phyloP scores from a whole-genome alignment of 2,113 vertebrate species.

The Nothobranchius kuhntae region DNA sequence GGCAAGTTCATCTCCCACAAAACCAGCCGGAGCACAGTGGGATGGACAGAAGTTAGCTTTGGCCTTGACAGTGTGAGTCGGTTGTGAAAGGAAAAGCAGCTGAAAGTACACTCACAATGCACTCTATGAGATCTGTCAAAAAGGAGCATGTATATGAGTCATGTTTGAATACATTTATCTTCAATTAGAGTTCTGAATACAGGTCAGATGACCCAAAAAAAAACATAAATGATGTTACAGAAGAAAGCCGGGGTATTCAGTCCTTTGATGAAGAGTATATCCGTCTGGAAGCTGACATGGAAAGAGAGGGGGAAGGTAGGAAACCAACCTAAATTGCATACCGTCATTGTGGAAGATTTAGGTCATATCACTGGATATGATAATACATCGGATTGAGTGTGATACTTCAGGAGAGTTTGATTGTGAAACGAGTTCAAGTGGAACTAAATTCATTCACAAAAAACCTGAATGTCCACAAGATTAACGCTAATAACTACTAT shows the following conservation, averaged over 20 bases:
- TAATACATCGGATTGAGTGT: constrained; percentile 23
- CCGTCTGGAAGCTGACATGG: constrained; percentile 8
- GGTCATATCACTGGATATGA: constrained; percentile 52
- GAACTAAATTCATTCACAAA: neutral
- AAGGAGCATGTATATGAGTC: neutral
- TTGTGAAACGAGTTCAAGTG: neutral
- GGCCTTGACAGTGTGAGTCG: neutral
- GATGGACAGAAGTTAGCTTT: constrained; percentile 32
- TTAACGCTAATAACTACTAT: neutral
- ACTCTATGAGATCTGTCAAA: constrained; percentile 6
- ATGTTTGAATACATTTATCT: neutral
- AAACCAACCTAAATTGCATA: neutral
- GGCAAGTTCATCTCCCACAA: constrained; percentile 55
- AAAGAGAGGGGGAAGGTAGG: neutral
- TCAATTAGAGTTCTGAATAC: neutral
- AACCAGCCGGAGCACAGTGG: constrained; percentile 33
- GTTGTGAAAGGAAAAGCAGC: constrained; percentile 14
- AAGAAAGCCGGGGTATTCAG: neutral
- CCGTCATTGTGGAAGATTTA: constrained; percentile 58
- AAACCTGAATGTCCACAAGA: neutral
- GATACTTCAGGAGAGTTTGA: neutral
- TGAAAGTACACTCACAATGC: neutral
- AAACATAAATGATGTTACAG: neutral
- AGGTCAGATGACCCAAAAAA: neutral
- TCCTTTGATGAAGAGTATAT: constrained; percentile 9